Conservation (phyloP, 2,797 vertebrate genomes). For the Pseudochirops cupreus region DNA sequence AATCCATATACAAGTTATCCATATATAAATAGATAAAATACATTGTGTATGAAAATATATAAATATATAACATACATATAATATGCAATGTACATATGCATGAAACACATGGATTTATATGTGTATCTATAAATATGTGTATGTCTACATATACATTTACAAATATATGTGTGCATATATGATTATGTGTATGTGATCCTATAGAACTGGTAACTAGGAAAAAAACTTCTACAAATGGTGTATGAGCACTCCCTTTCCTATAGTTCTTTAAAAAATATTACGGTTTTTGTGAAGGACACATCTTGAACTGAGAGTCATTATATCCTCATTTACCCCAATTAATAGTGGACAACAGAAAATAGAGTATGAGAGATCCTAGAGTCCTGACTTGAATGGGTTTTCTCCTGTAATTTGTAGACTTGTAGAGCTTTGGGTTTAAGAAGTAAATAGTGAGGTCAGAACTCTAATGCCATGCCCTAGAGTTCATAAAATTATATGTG, state of each 20-base stretch:
- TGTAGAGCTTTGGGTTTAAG: neutral
- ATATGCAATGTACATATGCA: no score
- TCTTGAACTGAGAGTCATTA: neutral
- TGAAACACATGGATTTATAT: no score
- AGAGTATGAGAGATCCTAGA: neutral
- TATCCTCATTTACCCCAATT: neutral
- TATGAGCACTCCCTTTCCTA: neutral
- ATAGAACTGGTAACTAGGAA: neutral
- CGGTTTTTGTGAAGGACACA: neutral
- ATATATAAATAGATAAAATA: no score
- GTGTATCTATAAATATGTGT: no score
- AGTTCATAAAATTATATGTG: neutral
- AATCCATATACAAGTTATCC: neutral
- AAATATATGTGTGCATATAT: neutral
- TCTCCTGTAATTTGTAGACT: neutral
- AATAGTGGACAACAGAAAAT: neutral
- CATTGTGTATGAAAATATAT: no score
- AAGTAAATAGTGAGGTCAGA: neutral
- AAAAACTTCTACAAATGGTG: neutral
- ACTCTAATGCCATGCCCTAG: neutral
- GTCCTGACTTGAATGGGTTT: no score
- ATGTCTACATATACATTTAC: neutral
- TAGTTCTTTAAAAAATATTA: neutral
- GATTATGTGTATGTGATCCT: neutral
- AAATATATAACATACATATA: no score